Evolutionary conservation across 2,888 invertebrate genomes (phyloP), one percentile per base, ranked within the genome.

Genomic region (Suillia variegata): DNA sequence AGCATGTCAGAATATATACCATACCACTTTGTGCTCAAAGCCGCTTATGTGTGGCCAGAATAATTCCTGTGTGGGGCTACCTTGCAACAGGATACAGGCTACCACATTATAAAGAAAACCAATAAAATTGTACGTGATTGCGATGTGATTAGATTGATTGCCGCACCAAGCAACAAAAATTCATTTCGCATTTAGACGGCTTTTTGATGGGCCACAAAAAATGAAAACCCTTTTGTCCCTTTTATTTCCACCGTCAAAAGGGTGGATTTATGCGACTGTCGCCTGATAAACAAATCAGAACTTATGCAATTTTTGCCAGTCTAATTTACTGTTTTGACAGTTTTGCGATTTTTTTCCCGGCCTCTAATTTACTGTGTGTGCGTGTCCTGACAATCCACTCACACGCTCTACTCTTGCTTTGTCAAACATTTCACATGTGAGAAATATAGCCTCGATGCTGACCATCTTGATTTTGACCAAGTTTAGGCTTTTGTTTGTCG

Each of bases 401-500:
- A 45, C 18, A 45, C 45, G 17, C n/a, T 20, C 20, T 45, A 3
- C 45, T 45, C 17, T 45, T n/a, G n/a, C 38, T 13, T 12, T 38
- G n/a, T 38, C 38, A 8, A 13, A n/a, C n/a, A n/a, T n/a, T n/a
- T n/a, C n/a, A n/a, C n/a, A n/a, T n/a, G n/a, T n/a, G n/a, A n/a
- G n/a, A n/a, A n/a, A n/a, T n/a, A n/a, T n/a, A n/a, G n/a, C n/a
- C n/a, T n/a, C n/a, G 4, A 38, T 38, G n/a, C 38, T 38, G 6
- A n/a, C 38, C 45, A 45, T 45, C 45, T 45, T 45, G 45, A 45
- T 45, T 20, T 45, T 45, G 45, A 45, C 45, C 45, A 45, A 20
- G 2, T 45, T 45, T n/a, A 12, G 31, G 6, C 12, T 31, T 31
- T 31, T 31, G 38, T 49, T 58, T 59, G 54, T 62, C 17, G 26